phyloP scores from a whole-genome alignment of 92 coral and sea anemone genomes.

The Muricea muricata region DNA sequence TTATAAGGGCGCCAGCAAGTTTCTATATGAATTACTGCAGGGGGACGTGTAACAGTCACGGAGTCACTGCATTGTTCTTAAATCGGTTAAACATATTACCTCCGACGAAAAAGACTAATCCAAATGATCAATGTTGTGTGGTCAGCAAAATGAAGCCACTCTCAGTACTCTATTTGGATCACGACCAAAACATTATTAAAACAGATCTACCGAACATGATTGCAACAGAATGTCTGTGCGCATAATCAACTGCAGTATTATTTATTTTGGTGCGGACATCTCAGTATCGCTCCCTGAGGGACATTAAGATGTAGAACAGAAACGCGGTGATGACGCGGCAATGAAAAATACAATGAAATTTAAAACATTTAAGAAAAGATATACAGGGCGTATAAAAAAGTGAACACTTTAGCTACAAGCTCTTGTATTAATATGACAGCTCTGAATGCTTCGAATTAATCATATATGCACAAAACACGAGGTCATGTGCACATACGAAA shows the following conservation, averaged over 20 bases:
- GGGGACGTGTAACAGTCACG: not conserved
- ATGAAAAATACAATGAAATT: too few relatives aligned
- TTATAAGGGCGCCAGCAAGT: not conserved
- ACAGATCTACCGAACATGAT: not conserved
- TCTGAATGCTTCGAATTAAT: too few relatives aligned
- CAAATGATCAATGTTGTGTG: not conserved
- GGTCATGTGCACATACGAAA: too few relatives aligned
- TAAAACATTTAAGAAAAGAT: too few relatives aligned
- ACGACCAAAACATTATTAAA: not conserved
- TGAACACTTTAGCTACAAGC: too few relatives aligned
- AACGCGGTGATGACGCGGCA: too few relatives aligned
- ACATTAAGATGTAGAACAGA: too few relatives aligned
- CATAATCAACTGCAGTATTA: not conserved
- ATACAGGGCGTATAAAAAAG: too few relatives aligned
- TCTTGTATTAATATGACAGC: too few relatives aligned
- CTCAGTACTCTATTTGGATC: not conserved
- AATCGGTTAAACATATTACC: not conserved
- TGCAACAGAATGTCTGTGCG: not conserved
- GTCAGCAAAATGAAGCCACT: not conserved
- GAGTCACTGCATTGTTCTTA: not conserved
- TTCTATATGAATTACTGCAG: not conserved
- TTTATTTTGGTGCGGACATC: too few relatives aligned
- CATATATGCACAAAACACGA: too few relatives aligned
- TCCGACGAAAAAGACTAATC: not conserved
- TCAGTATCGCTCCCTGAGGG: too few relatives aligned